Conservation (phyloP, 2,888 invertebrate genomes). For the Podotricha telesiphe region DNA sequence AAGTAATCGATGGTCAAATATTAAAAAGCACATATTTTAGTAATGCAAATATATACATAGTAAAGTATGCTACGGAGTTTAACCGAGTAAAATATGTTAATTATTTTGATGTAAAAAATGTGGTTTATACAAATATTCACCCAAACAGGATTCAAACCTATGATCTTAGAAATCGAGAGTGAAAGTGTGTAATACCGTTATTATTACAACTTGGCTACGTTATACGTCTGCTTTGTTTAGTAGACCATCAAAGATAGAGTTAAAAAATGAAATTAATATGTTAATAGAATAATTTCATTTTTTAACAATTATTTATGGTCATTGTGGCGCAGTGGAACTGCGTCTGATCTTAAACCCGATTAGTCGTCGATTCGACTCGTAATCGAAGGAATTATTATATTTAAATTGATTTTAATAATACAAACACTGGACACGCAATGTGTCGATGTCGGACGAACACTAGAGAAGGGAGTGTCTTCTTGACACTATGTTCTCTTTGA, state of each 20-base stretch:
- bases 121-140: constrained; percentile 11
- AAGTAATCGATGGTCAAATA: no score
- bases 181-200: constrained; percentile 15
- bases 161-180: not conserved
- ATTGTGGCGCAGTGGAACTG: no score
- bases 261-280: not conserved
- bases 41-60: not conserved
- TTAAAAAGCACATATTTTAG: not conserved
- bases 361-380: no score
- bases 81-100: constrained; percentile 1
- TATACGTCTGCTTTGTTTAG: constrained; percentile 34
- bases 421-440: no score
- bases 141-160: constrained; percentile 11
- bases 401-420: no score
- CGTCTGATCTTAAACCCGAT: no score
- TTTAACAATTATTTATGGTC: not conserved
- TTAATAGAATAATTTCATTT: not conserved
- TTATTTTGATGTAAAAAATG: constrained; percentile 1
- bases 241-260: constrained; percentile 7
- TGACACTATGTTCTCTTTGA: no score
- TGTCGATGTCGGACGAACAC: no score
- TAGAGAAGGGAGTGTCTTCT: no score
- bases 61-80: not conserved
- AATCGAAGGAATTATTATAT: no score
- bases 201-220: constrained; percentile 10